Percentiles rank a stretch among this genome's conserved stretches.
Conservation (phyloP, 2,113 vertebrate species). For the Helogale parvula region DNA sequence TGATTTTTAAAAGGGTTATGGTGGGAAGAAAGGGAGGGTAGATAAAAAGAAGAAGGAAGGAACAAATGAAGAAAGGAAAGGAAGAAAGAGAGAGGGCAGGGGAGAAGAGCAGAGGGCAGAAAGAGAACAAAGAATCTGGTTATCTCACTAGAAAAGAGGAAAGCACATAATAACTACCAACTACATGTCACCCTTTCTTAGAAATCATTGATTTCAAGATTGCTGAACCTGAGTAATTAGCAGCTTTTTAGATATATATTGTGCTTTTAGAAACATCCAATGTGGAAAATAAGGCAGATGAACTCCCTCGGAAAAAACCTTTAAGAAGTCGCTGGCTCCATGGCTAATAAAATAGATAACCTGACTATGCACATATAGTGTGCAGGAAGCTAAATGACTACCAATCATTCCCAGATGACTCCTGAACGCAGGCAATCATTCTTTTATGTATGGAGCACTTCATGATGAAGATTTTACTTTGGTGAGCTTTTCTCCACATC, state of each 20-base stretch:
- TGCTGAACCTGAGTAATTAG: not conserved
- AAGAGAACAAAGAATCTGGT: not conserved
- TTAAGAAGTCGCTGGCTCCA: slow-evolving; percentile 6
- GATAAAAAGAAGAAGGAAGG: not conserved
- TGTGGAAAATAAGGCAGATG: not conserved
- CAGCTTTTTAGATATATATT: not conserved
- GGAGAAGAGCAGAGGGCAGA: not conserved
- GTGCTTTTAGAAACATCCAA: not conserved
- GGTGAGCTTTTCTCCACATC: not conserved
- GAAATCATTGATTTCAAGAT: not conserved
- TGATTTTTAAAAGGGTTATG: not conserved
- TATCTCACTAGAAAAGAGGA: slow-evolving; percentile 62
- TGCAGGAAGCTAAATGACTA: not conserved
- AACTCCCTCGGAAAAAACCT: not conserved
- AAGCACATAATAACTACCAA: slow-evolving; percentile 68
- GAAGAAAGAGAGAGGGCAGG: not conserved
- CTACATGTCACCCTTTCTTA: not conserved
- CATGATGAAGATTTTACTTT: fast-evolving
- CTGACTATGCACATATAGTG: not conserved
- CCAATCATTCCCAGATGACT: not conserved
- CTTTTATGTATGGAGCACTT: not conserved
- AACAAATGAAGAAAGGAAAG: not conserved
- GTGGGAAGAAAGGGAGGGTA: not conserved
- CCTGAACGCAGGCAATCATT: not conserved
- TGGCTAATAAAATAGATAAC: not conserved